A percentile compares a stretch with the other conserved stretches of the same genome.
Conservation (phyloP, 2,888 invertebrate species). For the Bugulina stolonifera region DNA sequence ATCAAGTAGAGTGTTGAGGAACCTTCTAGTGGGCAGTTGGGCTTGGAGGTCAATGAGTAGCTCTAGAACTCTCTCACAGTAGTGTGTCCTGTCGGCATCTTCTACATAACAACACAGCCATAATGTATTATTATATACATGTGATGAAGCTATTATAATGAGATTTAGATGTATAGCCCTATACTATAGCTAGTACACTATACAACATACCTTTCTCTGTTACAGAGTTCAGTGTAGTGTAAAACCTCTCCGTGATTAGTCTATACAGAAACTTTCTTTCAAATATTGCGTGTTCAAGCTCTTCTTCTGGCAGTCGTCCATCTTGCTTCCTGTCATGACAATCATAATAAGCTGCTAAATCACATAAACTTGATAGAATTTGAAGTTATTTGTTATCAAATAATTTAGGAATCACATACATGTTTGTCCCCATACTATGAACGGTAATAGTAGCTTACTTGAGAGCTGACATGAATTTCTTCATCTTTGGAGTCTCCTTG, state of each 20-base stretch:
- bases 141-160: too few relatives aligned
- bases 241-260: conserved; percentile 76
- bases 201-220: conserved; percentile 45
- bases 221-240: conserved; percentile 71
- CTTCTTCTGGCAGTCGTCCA: conserved; percentile 39
- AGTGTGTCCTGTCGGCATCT: conserved; percentile 61
- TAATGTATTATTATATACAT: too few relatives aligned
- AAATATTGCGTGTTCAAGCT: conserved; percentile 61
- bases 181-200: too few relatives aligned
- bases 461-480: conserved; percentile 82
- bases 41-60: conserved; percentile 93
- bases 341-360: too few relatives aligned
- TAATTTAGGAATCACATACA: too few relatives aligned
- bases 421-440: too few relatives aligned
- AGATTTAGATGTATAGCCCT: too few relatives aligned
- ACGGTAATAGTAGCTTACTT: too few relatives aligned
- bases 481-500: conserved; percentile 77
- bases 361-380: too few relatives aligned
- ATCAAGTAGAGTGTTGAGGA: conserved; percentile 92
- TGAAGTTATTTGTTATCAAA: too few relatives aligned
- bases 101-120: background rate
- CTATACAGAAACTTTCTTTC: conserved; percentile 78
- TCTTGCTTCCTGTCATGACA: conserved; percentile 64
- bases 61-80: conserved; percentile 92
- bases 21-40: conserved; percentile 85